Evolutionary conservation across 2,888 invertebrate genomes (phyloP).

Genomic region (Agonum fuliginosum): DNA sequence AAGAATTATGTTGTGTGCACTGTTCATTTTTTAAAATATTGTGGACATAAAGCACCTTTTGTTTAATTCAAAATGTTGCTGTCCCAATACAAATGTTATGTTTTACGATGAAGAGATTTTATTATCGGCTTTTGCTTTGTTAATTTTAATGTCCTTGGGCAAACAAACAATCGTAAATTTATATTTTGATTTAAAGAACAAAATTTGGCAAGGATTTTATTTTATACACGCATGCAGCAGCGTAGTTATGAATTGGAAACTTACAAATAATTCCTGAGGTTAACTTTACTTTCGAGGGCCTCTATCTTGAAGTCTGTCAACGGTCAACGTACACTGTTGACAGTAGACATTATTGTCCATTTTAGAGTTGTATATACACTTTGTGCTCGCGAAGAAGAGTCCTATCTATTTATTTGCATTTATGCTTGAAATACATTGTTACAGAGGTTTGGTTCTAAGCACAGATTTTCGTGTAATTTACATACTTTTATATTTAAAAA

Average conservation of each 20-base stretch:
- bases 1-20: neutral
- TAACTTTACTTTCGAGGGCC: neutral
- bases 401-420: too few species aligned
- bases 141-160: slow-evolving; percentile 11
- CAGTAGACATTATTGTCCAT: too few species aligned
- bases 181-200: slow-evolving; percentile 29
- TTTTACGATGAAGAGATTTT: neutral
- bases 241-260: slow-evolving; percentile 2
- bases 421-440: too few species aligned
- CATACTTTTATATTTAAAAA: too few species aligned
- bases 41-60: neutral
- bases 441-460: too few species aligned
- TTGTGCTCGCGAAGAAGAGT: too few species aligned
- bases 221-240: slow-evolving; percentile 1
- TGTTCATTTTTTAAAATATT: slow-evolving; percentile 1
- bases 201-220: slow-evolving; percentile 17
- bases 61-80: neutral
- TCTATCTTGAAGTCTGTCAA: neutral
- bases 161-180: slow-evolving; percentile 43
- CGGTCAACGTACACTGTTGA: too few species aligned
- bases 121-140: neutral
- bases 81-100: neutral
- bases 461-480: too few species aligned
- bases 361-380: too few species aligned
- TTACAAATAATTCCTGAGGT: neutral